phyloP scores from a whole-genome alignment of 2,888 invertebrate species.

The Rotaria macrura region DNA sequence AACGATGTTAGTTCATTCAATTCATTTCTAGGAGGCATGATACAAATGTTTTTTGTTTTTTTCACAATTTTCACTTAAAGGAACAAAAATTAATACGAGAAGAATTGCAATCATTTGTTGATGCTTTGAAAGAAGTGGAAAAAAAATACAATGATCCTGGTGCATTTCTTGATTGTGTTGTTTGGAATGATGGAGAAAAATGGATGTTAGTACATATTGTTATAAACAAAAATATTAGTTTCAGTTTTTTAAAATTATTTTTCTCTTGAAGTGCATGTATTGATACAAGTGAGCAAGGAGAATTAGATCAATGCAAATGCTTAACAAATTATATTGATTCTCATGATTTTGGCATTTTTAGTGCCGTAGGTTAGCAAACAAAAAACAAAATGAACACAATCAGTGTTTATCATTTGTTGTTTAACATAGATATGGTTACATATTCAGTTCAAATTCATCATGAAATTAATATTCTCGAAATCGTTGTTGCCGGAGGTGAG shows the following conservation, averaged over 20 bases:
- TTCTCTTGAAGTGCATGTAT: conserved; percentile 61
- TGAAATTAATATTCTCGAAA: conserved; percentile 75
- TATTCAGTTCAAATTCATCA: conserved; percentile 78
- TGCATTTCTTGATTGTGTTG: conserved; percentile 79
- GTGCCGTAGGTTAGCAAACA: conserved; percentile 52
- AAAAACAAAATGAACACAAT: background rate
- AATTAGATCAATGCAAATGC: conserved; percentile 64
- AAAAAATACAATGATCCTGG: conserved; percentile 78
- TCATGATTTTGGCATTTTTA: conserved; percentile 66
- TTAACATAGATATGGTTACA: conserved; percentile 59
- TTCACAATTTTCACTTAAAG: conserved; percentile 40
- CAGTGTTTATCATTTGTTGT: conserved; percentile 19
- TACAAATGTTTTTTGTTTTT: too few relatives aligned
- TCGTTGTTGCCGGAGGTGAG: conserved; percentile 81
- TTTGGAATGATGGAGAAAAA: conserved; percentile 75
- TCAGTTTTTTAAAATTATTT: too few relatives aligned
- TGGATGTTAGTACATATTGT: conserved; percentile 60
- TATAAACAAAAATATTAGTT: background rate
- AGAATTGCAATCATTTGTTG: conserved; percentile 73
- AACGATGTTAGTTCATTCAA: conserved; percentile 29
- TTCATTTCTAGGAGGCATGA: too few relatives aligned
- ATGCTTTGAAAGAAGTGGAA: conserved; percentile 68
- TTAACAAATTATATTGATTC: conserved; percentile 72
- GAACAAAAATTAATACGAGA: conserved; percentile 73
- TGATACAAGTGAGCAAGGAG: conserved; percentile 71